Conservation (phyloP, 1,140 invertebrate species). For the Calycopis cecrops region DNA sequence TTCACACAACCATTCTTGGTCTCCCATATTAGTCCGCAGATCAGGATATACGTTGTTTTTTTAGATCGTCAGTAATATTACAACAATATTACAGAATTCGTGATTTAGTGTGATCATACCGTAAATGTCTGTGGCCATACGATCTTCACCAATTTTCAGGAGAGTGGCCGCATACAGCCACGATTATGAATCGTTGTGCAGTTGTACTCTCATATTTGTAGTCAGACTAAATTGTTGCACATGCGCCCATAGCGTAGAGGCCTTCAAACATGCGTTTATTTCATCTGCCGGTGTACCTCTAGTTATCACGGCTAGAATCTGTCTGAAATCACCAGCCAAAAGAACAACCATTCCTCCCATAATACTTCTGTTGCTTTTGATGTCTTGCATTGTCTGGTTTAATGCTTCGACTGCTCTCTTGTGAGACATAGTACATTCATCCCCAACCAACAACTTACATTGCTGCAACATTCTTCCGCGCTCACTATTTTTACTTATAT, state of each 20-base stretch:
- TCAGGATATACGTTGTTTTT: conserved; percentile 27
- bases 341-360: conserved; percentile 33
- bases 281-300: conserved; percentile 61
- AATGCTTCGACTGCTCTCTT: conserved; percentile 51
- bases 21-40: conserved; percentile 23
- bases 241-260: conserved; percentile 39
- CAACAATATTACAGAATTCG: conserved; percentile 36
- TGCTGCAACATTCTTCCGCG: conserved; percentile 29
- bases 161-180: conserved; percentile 31
- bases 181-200: conserved; percentile 30
- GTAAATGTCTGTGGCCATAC: conserved; percentile 25
- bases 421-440: conserved; percentile 43
- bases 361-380: conserved; percentile 21
- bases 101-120: conserved; percentile 31
- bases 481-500: conserved; percentile 30
- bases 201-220: conserved; percentile 37
- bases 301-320: conserved; percentile 68
- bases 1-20: conserved; percentile 36
- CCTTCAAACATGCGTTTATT: conserved; percentile 53
- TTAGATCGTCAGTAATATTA: conserved; percentile 29
- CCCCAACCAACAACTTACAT: conserved; percentile 48
- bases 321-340: conserved; percentile 67
- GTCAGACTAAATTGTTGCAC: conserved; percentile 21
- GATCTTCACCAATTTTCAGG: conserved; percentile 34
- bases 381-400: conserved; percentile 47